Base-by-base conservation (phyloP, 2,113 vertebrate genomes). In the Sula dactylatra region DNA sequence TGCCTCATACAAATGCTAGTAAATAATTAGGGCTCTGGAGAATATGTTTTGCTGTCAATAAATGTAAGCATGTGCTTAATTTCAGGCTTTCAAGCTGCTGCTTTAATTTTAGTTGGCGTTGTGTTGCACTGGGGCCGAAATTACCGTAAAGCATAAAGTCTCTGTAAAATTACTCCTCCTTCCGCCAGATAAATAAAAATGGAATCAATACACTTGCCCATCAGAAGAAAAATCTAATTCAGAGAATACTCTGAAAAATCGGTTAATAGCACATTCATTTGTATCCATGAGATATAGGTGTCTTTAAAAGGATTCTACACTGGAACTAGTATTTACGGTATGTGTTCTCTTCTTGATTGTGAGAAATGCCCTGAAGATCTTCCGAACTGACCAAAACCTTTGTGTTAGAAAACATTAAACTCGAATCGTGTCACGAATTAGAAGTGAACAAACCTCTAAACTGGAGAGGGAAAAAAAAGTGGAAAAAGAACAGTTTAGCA, bases 21-120 rank as follows among this genome's bases (percentile, higher is more conserved):
- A 92, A 88, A 87, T 92, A 98, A 97, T 97, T 96, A 97, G 88
- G 83, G n/a, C 73, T 59, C 77, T 77, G 67, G 84, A 95, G 95
- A 96, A 79, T 79, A 89, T 32, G 38, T 93, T 95, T 81, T 86
- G 62, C 92, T 95, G 88, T 91, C 95, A 94, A 78, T 92, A 96
- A 79, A 90, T 36, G 1, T 61, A 91, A 95, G 61, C 54, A n/a
- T 69, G 86, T 62, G 54, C 56, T 72, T 94, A 77, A 91, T 85
- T 85, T 70, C 91, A 91, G 62, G 40, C 45, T 82, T 86, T 69
- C 0, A 4, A 90, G 59, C 34, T 77, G 54, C 66, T 82, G 66
- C 84, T 90, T 92, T 91, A 82, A 89, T 93, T 96, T 91, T 56
- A 84, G 52, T 47, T 21, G 4, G 52, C 45, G 78, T 52, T 80